Percentiles rank a stretch among this genome's conserved stretches.
Evolutionary conservation across 1,140 invertebrate species (phyloP).

Genomic region (Drosophila teissieri): DNA sequence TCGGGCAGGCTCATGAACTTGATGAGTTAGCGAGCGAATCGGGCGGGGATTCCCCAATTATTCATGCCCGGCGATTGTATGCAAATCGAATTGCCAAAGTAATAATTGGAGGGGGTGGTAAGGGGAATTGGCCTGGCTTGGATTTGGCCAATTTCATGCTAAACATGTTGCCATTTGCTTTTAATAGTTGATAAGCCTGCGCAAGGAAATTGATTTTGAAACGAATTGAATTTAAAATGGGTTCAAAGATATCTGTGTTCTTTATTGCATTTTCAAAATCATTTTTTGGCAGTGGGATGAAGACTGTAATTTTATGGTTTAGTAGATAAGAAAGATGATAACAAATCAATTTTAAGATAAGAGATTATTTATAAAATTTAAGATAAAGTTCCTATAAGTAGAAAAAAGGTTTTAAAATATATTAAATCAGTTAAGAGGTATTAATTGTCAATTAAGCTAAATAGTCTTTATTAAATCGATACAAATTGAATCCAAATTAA

Average conservation of each 20-base stretch:
- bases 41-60: constrained; percentile 53
- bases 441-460: no score
- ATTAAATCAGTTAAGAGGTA: no score
- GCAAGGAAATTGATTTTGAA: constrained; percentile 36
- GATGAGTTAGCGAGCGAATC: constrained; percentile 25
- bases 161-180: constrained; percentile 74
- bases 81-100: constrained; percentile 78
- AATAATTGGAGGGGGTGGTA: constrained; percentile 47
- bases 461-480: no score
- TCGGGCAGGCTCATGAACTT: constrained; percentile 74
- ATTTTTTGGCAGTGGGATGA: not conserved
- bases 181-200: constrained; percentile 77
- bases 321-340: no score
- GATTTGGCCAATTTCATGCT: constrained; percentile 65
- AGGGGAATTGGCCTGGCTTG: constrained; percentile 2
- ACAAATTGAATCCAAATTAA: no score
- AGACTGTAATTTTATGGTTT: not conserved
- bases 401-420: no score
- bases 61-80: constrained; percentile 73
- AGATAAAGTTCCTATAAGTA: no score
- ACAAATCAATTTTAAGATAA: no score
- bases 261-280: not conserved
- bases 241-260: constrained; percentile 5
- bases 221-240: constrained; percentile 66
- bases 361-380: no score